A percentile compares a stretch with the other conserved stretches of the same genome.
These are phyloP conservation scores for Formicarius rufipectus DNA, from an alignment of 2,113 vertebrate genomes.

Conservation along the genomic window DNA sequence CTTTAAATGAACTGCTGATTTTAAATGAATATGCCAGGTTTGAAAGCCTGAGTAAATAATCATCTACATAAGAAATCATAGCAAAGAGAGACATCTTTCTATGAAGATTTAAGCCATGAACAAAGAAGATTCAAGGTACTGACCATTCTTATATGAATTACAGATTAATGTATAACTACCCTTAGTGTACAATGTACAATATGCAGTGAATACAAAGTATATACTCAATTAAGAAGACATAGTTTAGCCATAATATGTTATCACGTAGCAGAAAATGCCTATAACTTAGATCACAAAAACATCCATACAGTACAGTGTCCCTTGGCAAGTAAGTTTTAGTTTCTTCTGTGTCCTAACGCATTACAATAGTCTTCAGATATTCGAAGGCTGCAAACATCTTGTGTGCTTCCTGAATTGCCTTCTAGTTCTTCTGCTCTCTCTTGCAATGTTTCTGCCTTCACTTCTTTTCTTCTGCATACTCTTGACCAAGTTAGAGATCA, in stretches of 20 bases:
- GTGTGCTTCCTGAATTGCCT: neutral
- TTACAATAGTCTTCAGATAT: neutral
- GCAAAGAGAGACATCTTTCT: neutral
- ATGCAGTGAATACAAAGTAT: neutral
- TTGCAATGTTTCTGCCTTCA: neutral
- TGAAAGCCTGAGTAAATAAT: neutral
- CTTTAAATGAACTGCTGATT: neutral
- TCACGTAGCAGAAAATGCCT: neutral
- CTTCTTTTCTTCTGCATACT: neutral
- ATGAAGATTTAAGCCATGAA: neutral
- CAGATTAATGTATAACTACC: neutral
- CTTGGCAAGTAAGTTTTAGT: neutral
- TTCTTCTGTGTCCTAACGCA: neutral
- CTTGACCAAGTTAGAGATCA: neutral
- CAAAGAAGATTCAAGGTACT: neutral
- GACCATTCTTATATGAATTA: neutral
- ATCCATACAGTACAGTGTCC: neutral
- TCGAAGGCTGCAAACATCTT: neutral
- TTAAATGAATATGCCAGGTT: constrained; percentile 8
- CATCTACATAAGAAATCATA: neutral
- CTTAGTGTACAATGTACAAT: neutral
- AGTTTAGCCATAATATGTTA: neutral
- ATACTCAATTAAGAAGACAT: neutral
- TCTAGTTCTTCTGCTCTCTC: neutral
- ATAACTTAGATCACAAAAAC: neutral